These are phyloP conservation scores for Volucella zonaria DNA, from an alignment of 2,888 invertebrate genomes.

Conservation along the genomic window DNA sequence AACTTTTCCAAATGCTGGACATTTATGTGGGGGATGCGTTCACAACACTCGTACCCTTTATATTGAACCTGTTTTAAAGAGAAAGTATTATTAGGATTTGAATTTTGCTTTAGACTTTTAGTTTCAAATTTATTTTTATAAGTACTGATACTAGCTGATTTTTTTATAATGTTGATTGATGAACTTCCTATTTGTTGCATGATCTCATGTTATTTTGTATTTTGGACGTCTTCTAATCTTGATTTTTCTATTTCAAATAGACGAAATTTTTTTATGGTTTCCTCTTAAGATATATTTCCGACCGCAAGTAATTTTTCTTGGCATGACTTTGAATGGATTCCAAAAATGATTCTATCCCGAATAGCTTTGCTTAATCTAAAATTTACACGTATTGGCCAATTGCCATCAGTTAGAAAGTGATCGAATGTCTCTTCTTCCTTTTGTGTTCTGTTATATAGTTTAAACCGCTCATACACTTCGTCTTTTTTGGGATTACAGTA, in stretches of 20 bases:
- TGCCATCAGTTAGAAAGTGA: slow-evolving; percentile 24
- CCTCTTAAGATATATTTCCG: no score
- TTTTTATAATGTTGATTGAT: slow-evolving; percentile 22
- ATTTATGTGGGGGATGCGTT: slow-evolving; percentile 10
- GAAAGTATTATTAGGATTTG: slow-evolving; percentile 7
- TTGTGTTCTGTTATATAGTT: slow-evolving; percentile 10
- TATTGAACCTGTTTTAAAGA: slow-evolving; percentile 23
- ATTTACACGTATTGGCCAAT: slow-evolving; percentile 10
- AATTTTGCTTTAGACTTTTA: slow-evolving; percentile 11
- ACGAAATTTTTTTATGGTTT: no score
- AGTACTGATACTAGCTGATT: slow-evolving; percentile 9
- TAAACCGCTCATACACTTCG: slow-evolving; percentile 11
- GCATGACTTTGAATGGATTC: slow-evolving; percentile 1
- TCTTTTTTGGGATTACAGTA: slow-evolving; percentile 24
- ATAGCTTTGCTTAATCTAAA: slow-evolving; percentile 14
- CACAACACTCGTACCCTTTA: slow-evolving; percentile 19
- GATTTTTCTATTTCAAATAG: no score
- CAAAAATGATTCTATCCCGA: slow-evolving; percentile 20
- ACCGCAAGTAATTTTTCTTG: no score
- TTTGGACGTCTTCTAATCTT: no score
- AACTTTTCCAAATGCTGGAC: slow-evolving; percentile 21
- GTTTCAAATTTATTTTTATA: slow-evolving; percentile 20
- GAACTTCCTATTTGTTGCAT: background rate
- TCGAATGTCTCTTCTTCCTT: slow-evolving; percentile 32
- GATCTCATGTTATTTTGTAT: background rate